Evolutionary conservation across 2,113 vertebrate genomes (phyloP).

Genomic region (Talpa occidentalis): DNA sequence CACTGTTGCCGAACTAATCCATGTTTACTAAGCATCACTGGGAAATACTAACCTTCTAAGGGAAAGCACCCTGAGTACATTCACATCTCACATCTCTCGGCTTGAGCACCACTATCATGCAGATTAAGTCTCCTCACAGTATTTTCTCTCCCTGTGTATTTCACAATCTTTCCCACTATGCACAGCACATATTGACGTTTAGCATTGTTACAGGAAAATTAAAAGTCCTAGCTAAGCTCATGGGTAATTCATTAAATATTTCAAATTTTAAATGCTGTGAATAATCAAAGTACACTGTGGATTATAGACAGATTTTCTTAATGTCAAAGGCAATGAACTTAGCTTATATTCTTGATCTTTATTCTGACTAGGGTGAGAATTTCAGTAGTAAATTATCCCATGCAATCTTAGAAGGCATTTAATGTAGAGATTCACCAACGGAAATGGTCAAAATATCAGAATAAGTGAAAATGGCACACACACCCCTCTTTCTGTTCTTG

Average conservation of each 20-base stretch:
- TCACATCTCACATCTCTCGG: no score
- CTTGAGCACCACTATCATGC: background rate
- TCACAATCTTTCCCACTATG: background rate
- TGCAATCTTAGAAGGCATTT: background rate
- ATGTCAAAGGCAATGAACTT: background rate
- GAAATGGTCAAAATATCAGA: background rate
- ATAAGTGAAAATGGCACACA: background rate
- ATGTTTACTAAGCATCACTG: background rate
- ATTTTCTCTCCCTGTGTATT: background rate
- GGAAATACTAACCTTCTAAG: background rate
- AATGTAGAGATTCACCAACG: background rate
- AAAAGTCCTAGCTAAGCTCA: background rate
- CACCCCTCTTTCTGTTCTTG: background rate
- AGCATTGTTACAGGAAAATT: background rate
- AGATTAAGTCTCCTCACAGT: background rate
- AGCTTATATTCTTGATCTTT: background rate
- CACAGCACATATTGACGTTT: background rate
- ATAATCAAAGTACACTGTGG: background rate
- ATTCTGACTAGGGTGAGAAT: background rate
- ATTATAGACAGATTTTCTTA: background rate
- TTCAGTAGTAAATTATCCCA: background rate
- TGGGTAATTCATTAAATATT: background rate
- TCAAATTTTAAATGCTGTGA: background rate
- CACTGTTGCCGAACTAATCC: background rate
- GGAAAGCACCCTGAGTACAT: background rate